Evolutionary conservation across 92 coral and sea anemone species (phyloP).

Genomic region (Zoanthus gigantus): DNA sequence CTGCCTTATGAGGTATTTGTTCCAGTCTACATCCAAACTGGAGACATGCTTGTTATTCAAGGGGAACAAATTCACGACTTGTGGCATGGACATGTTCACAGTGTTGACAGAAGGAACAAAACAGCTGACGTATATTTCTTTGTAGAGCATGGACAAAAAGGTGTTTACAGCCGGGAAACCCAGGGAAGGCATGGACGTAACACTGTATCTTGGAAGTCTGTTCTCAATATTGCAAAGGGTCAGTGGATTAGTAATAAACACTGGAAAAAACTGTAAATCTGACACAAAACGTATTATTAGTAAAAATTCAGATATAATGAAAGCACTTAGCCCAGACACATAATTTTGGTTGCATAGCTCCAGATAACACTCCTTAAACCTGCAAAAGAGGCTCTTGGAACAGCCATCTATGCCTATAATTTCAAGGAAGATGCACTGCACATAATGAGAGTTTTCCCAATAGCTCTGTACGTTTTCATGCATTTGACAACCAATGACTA

Average conservation of each 20-base stretch:
- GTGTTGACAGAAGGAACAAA: constrained; percentile 30
- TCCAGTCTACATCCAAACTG: constrained; percentile 62
- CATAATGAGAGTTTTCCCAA: constrained; percentile 1
- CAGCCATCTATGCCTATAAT: not conserved
- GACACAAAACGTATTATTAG: not conserved
- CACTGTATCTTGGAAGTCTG: constrained; percentile 55
- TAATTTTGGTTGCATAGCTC: too few species aligned
- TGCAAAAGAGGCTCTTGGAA: too few species aligned
- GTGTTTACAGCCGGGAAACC: constrained; percentile 52
- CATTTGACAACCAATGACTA: not conserved
- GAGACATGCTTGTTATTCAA: constrained; percentile 67
- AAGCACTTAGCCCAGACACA: too few species aligned
- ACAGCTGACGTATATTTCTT: constrained; percentile 66
- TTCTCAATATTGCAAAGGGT: constrained; percentile 64
- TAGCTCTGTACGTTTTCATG: not conserved
- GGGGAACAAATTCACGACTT: constrained; percentile 54
- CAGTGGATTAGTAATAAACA: constrained; percentile 53
- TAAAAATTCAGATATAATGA: too few species aligned
- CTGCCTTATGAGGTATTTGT: constrained; percentile 47
- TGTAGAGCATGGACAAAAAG: constrained; percentile 40
- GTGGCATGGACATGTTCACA: constrained; percentile 61
- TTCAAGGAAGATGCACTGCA: not conserved
- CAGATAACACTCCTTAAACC: too few species aligned
- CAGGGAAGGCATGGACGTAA: constrained; percentile 66
- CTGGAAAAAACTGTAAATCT: not conserved